Evolutionary conservation across 1,140 invertebrate species (phyloP), one percentile per base, ranked within the genome.

Genomic region (Orchesella cincta): DNA sequence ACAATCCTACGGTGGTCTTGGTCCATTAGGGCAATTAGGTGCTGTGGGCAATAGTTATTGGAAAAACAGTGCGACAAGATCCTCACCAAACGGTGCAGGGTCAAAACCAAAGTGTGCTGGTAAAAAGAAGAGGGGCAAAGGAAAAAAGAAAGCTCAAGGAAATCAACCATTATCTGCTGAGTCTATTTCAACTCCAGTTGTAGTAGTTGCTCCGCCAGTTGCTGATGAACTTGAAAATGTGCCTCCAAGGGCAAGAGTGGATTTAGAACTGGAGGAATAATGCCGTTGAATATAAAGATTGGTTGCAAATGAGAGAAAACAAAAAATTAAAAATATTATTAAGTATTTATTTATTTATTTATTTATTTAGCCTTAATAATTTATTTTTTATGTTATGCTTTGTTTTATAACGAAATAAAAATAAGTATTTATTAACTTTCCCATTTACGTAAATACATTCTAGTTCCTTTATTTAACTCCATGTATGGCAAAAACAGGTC

Each of bases 321-420:
- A n/a, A n/a, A n/a, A n/a, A n/a, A n/a, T n/a, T n/a, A 46, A 20
- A 46, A 8, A 8, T 46, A 12, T 12, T 57, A 57, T n/a, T 57
- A 14, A n/a, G 8, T 57, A 57, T 57, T 57, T 57, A 57, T 57
- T 57, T 57, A 57, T 57, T 12, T 57, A 57, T 57, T 12, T 57
- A 26, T 57, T 57, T 57, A 57, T 57, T 57, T 57, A n/a, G n/a
- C 14, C 5, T 57, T 57, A 57, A n/a, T 57, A n/a, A 57, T 57
- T 57, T 57, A n/a, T 14, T 57, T 57, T 12, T 14, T 57, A 14
- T 57, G 23, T 57, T 57, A 57, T 23, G 14, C 8, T 57, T 57
- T 14, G 8, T 3, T 12, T n/a, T 14, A 57, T 57, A 57, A 12
- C 23, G 23, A 57, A 3, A 57, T n/a, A 57, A 26, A 26, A 57